Evolutionary conservation across 2,888 invertebrate species (phyloP), one percentile per base, ranked within the genome.

Genomic region (Adelognathus sp.): DNA sequence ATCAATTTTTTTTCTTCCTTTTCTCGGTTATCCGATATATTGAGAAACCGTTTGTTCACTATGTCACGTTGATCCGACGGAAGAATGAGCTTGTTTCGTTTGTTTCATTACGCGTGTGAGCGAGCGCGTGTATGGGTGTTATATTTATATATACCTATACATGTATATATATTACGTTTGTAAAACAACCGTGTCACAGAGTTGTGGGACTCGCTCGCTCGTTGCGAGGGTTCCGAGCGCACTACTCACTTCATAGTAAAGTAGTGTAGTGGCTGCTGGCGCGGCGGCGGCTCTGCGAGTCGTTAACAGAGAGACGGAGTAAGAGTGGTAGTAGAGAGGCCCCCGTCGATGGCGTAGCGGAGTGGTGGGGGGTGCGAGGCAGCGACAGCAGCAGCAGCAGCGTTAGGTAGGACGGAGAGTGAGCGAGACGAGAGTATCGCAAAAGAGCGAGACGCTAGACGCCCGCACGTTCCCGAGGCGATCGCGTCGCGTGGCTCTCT

Each of bases 401-500:
- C 7, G 56, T 66, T 56, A 58, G 64, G 76, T 81, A 71, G 70
- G 66, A 60, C 63, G 64, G 61, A 60, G 46, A 61, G 67, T 70
- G 29, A 41, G 61, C 41, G 44, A n/a, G n/a, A n/a, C n/a, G 2
- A 33, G 21, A 41, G 46, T 31, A 7, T 5, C 46, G 71, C 18
- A 46, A 14, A 39, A 36, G 56, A 76, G 70, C 61, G 76, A 74
- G 77, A 80, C 56, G 52, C 27, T n/a, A 70, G 58, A 70, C 44
- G 64, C 60, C 74, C 78, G 78, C 78, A 78, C 78, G 78, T 78
- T 78, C 74, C 73, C 78, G 78, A 74, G 71, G 71, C 75, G 39
- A 75, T 71, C 79, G 75, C 79, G 79, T 79, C 79, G 79, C 79
- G 79, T 79, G 79, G 79, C 79, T 79, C 78, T 54, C 75, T 74